phyloP scores from a whole-genome alignment of 2,888 invertebrate genomes.

The Pachliopta kotzebuea region DNA sequence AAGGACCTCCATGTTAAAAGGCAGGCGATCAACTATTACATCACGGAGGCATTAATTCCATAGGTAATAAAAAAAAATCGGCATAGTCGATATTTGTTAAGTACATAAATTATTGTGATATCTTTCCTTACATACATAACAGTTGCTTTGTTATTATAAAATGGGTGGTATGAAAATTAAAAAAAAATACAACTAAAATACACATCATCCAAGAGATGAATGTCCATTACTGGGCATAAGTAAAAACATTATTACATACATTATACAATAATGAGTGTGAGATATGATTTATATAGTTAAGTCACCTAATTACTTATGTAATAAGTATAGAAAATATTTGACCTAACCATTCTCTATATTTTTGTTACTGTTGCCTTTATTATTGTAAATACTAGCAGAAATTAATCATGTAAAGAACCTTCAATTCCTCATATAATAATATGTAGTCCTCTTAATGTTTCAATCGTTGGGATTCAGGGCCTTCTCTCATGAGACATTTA shows the following conservation, averaged over 20 bases:
- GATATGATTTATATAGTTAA: background rate
- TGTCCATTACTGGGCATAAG: no score
- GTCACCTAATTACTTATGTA: background rate
- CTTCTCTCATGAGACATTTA: no score
- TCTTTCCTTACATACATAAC: background rate
- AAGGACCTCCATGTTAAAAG: no score
- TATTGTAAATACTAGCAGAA: background rate
- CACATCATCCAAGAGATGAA: no score
- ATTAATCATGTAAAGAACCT: background rate
- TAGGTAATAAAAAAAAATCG: background rate
- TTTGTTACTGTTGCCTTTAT: background rate
- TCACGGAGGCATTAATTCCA: background rate
- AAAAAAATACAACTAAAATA: no score
- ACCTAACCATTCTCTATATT: background rate
- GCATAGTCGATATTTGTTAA: background rate
- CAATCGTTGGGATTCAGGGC: no score
- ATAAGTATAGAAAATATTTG: background rate
- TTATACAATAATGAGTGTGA: background rate
- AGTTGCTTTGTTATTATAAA: no score
- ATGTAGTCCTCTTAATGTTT: no score
- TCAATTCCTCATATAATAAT: background rate
- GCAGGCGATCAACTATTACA: no score
- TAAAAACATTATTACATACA: background rate
- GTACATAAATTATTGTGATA: background rate
- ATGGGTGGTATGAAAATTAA: no score